Conservation (phyloP, 2,888 invertebrate species). For the Pheosia tremula region DNA sequence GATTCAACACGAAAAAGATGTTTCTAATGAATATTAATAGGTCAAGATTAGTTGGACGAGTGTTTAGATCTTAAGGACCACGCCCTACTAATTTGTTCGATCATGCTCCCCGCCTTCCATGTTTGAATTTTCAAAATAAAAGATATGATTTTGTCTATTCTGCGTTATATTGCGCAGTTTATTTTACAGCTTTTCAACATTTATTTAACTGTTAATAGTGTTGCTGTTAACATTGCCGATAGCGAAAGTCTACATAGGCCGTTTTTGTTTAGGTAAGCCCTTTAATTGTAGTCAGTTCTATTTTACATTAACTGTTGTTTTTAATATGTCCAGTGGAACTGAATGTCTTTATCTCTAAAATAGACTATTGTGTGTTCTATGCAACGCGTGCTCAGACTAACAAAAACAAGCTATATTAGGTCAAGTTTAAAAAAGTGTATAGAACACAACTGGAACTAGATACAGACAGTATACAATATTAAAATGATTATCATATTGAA, state of each 20-base stretch:
- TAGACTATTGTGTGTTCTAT: too few relatives aligned
- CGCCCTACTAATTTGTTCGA: slow-evolving; percentile 63
- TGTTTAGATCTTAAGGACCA: slow-evolving; percentile 47
- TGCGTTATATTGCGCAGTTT: not conserved
- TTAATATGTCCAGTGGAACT: too few relatives aligned
- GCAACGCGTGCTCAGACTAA: too few relatives aligned
- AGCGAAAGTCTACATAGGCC: not conserved
- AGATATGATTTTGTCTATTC: too few relatives aligned
- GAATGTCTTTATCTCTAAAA: too few relatives aligned
- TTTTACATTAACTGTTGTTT: not conserved
- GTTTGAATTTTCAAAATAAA: slow-evolving; percentile 51
- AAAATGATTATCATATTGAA: too few relatives aligned
- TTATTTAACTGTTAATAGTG: slow-evolving; percentile 2
- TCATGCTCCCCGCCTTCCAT: slow-evolving; percentile 45
- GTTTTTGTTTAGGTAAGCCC: not conserved
- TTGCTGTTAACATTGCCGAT: not conserved
- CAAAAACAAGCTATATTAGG: too few relatives aligned
- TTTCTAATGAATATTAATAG: slow-evolving; percentile 13
- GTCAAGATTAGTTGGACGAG: slow-evolving; percentile 17
- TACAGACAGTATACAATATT: too few relatives aligned
- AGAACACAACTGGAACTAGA: too few relatives aligned
- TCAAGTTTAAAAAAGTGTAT: too few relatives aligned
- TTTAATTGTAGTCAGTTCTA: not conserved
- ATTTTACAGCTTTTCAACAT: slow-evolving; percentile 3
- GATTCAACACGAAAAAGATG: slow-evolving; percentile 16